Base-by-base conservation (phyloP, 2,888 invertebrate species). In the Nemurella pictetii region DNA sequence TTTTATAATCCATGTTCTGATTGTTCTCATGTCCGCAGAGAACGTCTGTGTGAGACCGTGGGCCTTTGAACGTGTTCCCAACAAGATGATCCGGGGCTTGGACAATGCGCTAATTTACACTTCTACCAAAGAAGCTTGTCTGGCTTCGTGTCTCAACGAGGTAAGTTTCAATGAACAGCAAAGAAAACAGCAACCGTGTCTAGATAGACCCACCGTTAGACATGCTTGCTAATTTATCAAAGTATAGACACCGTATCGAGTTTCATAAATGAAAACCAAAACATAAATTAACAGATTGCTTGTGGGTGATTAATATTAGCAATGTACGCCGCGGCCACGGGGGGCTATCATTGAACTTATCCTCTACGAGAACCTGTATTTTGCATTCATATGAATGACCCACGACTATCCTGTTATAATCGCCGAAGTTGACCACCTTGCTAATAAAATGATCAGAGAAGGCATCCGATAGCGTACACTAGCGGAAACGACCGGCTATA, bases 61-160 rank as follows among this genome's bases (percentile, higher is more conserved):
- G 98, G 93, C 97, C 74, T 98, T 98, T 90, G 98, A 98, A 90
- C 92, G 98, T 80, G 96, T 98, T 75, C 97, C 98, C 2, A 97
- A 97, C 90, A 97, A 97, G 91, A 95, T 97, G 91, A 95, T 98
- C 85, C 93, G 97, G 73, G 97, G 97, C 0, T 92, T 97, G 88
- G 97, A 98, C 92, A 97, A 97, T 89, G 96, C 97, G 72, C 93
- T 97, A 86, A 97, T 98, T 90, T 98, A 97, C 90, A 97, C 97
- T 0, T 97, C 97, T 81, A 97, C 97, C 85, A 98, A 98, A 90
- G 98, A 98, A 91, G 97, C 97, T 86, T 98, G 98, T 89, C 92
- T 98, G 32, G 96, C 97, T 30, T 96, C 98, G 74, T 98, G 98
- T 90, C 92, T 98, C 84, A 97, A 97, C 90, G 98, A 98, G 93